phyloP scores from a whole-genome alignment of 2,888 invertebrate species.

The Pseudococcus jackbeardsleyi region DNA sequence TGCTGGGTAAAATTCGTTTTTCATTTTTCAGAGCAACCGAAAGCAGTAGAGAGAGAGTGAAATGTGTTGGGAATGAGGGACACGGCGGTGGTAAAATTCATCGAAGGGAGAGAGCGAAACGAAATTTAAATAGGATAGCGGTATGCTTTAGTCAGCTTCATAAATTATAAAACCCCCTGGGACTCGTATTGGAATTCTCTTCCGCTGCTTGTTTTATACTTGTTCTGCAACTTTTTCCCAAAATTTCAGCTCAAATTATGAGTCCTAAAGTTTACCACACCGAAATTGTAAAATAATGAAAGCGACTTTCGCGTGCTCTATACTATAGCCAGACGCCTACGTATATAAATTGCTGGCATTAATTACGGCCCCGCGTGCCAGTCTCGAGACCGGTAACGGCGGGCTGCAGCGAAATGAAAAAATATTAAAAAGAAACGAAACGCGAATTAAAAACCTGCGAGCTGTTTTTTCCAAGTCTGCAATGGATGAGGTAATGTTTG shows the following conservation, averaged over 20 bases:
- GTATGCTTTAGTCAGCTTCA: constrained; percentile 64
- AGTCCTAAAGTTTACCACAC: constrained; percentile 37
- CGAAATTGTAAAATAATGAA: constrained; percentile 54
- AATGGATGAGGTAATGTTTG: neutral
- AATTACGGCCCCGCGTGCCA: constrained; percentile 6
- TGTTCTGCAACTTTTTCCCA: constrained; percentile 47
- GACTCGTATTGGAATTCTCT: constrained; percentile 64
- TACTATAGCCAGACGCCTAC: constrained; percentile 26
- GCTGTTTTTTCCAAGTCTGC: neutral
- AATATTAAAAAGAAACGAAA: constrained; percentile 18
- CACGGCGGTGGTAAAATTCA: neutral
- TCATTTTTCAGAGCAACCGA: constrained; percentile 59
- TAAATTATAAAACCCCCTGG: constrained; percentile 65
- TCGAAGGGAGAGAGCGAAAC: constrained; percentile 9
- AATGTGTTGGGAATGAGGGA: neutral
- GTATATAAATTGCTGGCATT: constrained; percentile 39
- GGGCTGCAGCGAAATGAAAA: neutral
- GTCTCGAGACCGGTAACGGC: neutral
- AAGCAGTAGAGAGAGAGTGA: no score
- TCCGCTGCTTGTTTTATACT: constrained; percentile 62
- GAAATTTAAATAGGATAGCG: constrained; percentile 60
- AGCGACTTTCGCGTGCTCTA: constrained; percentile 11
- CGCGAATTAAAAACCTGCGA: neutral
- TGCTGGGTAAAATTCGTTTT: constrained; percentile 63
- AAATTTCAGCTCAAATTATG: constrained; percentile 50